Evolutionary conservation across 2,888 invertebrate species (phyloP), one percentile per base, ranked within the genome.

Genomic region (Aspidiotus rigidus): DNA sequence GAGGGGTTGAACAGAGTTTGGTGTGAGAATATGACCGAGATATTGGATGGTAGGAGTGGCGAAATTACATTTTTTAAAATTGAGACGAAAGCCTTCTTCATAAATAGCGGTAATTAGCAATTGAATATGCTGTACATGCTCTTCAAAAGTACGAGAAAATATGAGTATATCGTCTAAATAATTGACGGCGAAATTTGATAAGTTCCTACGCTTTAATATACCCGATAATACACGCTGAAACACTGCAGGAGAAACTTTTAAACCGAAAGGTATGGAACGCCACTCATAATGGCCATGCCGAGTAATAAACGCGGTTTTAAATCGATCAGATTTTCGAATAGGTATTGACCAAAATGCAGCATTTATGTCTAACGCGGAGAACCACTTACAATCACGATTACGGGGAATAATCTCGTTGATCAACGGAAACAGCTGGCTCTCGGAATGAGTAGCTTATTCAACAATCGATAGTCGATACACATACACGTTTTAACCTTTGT

Each of bases 291-390:
- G 69, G 11, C 69, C 69, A 9, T 61, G 13, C 28, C 61, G 69
- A 10, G 69, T 69, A 11, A 69, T 42, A 42, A 69, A 69, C 6
- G 69, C 69, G 11, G 69, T 64, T 64, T 69, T 69, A 40, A 11
- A 49, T 41, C 67, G 11, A 10, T 69, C 69, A 49, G 59, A 49
- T 15, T 10, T 40, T n/a, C 69, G 28, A 11, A 62, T 11, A n/a
- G 62, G 62, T 11, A 69, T 69, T 8, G 76, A 76, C 76, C 77
- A 77, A 72, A 78, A 78, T 40, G 76, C 77, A 9, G 76, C 76
- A 71, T 77, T 77, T 64, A 77, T 75, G 56, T 77, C 77, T 0
- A 77, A 57, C 15, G 74, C 76, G 15, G 76, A 70, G 69, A 76
- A 77, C 72, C 71, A 76, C 57, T 74, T 74, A 62, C 76, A 77